Evolutionary conservation across 2,888 invertebrate genomes (phyloP), one percentile per base, ranked within the genome.

Genomic region (Volucella inanis): DNA sequence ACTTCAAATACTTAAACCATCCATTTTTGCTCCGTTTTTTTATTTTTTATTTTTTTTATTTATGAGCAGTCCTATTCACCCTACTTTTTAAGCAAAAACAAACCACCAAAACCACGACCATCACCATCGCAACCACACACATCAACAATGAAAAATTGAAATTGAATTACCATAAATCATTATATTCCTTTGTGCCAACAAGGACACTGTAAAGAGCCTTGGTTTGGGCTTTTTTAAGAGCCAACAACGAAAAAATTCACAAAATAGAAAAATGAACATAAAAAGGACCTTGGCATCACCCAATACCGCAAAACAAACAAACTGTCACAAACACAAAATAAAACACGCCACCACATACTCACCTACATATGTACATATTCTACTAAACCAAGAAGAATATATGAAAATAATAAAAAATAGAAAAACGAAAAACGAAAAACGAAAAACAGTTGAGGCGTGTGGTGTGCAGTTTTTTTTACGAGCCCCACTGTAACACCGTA

Each of bases 121-220:
- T 39, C 59, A 47, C 8, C 62, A 14, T 31, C 15, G n/a, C 49
- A 8, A 11, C n/a, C 43, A 15, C 64, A 68, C 76, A 70, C 52
- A 78, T 78, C 70, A 71, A n/a, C 64, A 14, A 38, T 45, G 70
- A 70, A 57, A 77, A 70, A 71, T 78, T 71, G 64, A 79, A 79
- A 79, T 72, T 79, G 71, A 79, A 79, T 79, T 72, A 72, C 71
- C 78, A 72, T 79, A 79, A 79, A 79, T 71, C 78, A 79, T 79
- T 64, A 72, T 31, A 62, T 52, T 55, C 74, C 49, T 47, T 61
- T 68, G 38, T 76, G 67, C 49, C 11, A 64, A 50, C 31, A 49
- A 18, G 61, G 14, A 22, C 31, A 14, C 71, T 22, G 10, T 11
- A 59, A 8, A 49, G 2, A 6, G 43, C 15, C n/a, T 31, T 50